A percentile compares a stretch with the other conserved stretches of the same genome.
phyloP scores from a whole-genome alignment of 2,888 invertebrate species.

The Caenorhabditis sp. region DNA sequence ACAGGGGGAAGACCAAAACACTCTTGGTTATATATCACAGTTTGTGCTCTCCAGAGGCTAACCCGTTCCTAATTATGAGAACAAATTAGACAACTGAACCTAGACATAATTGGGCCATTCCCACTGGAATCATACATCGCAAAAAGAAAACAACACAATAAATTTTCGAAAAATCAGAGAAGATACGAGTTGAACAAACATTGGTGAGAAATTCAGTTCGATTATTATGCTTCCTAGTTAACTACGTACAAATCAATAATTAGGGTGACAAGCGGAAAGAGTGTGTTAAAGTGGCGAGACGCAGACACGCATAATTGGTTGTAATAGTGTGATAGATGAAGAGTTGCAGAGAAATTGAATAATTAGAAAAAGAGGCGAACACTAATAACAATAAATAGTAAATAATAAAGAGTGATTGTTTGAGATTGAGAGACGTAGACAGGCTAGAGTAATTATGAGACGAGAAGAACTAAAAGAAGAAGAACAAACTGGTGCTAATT shows the following conservation, averaged over 20 bases:
- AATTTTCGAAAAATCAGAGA: too few species aligned
- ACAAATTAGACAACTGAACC: too few species aligned
- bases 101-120: too few species aligned
- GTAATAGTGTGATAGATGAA: constrained; percentile 8
- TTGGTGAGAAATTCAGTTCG: too few species aligned
- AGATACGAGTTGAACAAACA: too few species aligned
- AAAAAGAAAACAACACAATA: too few species aligned
- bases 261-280: background rate
- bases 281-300: background rate
- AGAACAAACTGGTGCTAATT: constrained; percentile 2
- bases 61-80: too few species aligned
- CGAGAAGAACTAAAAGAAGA: background rate
- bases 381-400: background rate
- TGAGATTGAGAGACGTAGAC: constrained; percentile 11
- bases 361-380: constrained; percentile 2
- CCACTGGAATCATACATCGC: too few species aligned
- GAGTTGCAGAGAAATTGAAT: constrained; percentile 9
- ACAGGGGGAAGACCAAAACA: too few species aligned
- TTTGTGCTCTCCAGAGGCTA: too few species aligned
- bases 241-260: background rate
- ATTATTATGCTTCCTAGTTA: too few species aligned
- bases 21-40: too few species aligned
- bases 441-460: background rate
- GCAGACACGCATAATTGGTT: background rate
- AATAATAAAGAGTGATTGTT: constrained; percentile 3